Evolutionary conservation across 2,797 vertebrate species (phyloP).

Genomic region (Spinibarbus caldwelli): DNA sequence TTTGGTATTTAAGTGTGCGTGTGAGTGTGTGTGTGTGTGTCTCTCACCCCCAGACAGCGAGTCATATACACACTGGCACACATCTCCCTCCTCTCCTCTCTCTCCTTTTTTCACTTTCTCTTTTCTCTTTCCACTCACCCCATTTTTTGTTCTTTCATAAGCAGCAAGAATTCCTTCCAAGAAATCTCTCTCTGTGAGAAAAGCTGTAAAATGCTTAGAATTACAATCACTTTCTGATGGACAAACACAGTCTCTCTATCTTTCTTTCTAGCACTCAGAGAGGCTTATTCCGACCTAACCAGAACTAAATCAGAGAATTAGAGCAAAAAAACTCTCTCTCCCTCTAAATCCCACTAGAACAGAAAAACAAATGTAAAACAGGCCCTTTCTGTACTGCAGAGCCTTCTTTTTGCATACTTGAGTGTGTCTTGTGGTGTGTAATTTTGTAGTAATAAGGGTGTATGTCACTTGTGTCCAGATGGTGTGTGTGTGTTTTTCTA

Average conservation of each 20-base stretch:
- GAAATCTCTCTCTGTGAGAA: slow-evolving; percentile 38
- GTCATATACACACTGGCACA: slow-evolving; percentile 39
- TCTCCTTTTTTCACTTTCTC: slow-evolving; percentile 13
- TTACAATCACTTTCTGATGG: slow-evolving; percentile 35
- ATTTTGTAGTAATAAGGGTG: slow-evolving; percentile 48
- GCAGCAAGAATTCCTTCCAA: slow-evolving; percentile 42
- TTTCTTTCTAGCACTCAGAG: slow-evolving; percentile 20
- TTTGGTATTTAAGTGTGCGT: slow-evolving; percentile 33
- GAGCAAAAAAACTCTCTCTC: background rate
- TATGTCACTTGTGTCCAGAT: slow-evolving; percentile 36
- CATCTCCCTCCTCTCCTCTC: slow-evolving; percentile 24
- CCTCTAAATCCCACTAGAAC: slow-evolving; percentile 4
- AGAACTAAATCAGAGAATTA: slow-evolving; percentile 46
- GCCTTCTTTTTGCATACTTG: slow-evolving; percentile 36
- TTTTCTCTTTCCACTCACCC: slow-evolving; percentile 38
- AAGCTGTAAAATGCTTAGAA: slow-evolving; percentile 44
- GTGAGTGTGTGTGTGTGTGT: background rate
- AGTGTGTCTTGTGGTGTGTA: slow-evolving; percentile 43
- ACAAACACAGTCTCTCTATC: slow-evolving; percentile 26
- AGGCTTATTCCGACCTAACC: slow-evolving; percentile 27
- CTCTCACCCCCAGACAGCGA: slow-evolving; percentile 25
- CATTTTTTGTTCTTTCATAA: slow-evolving; percentile 29
- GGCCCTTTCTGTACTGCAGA: slow-evolving; percentile 17
- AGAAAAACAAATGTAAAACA: slow-evolving; percentile 32
- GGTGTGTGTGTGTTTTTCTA: slow-evolving; percentile 34